Percentiles rank a stretch among this genome's conserved stretches.
These are phyloP conservation scores for Verasper variegatus DNA, from an alignment of 2,113 vertebrate species.

Conservation along the genomic window DNA sequence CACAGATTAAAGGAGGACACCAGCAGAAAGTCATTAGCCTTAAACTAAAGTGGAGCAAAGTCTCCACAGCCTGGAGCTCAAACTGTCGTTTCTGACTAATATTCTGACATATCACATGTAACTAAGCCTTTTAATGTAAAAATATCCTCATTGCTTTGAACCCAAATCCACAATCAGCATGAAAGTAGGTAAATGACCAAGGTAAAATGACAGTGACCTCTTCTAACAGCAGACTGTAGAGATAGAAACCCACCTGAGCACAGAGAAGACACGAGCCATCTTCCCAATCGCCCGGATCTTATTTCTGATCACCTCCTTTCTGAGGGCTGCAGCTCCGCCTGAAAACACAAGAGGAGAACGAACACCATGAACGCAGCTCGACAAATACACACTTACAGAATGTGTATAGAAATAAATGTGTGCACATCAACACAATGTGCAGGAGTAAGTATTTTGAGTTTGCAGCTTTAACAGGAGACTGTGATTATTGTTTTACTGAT, in stretches of 20 bases:
- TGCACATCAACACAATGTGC: too few species aligned
- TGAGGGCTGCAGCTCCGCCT: constrained; percentile 93
- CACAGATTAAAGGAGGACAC: constrained; percentile 55
- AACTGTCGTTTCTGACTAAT: constrained; percentile 1
- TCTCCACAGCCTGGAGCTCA: neutral
- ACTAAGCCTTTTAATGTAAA: neutral
- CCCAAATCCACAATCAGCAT: too few species aligned
- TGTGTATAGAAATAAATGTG: too few species aligned
- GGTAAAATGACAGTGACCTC: too few species aligned
- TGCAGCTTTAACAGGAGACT: too few species aligned
- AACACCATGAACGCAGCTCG: neutral
- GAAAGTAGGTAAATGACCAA: neutral
- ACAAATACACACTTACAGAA: too few species aligned
- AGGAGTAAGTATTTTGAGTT: too few species aligned
- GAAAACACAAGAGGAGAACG: neutral
- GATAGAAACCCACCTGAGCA: constrained; percentile 87
- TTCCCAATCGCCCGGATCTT: constrained; percentile 99
- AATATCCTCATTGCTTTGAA: neutral
- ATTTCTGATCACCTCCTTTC: constrained; percentile 98
- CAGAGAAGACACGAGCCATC: constrained; percentile 98
- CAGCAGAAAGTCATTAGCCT: constrained; percentile 62
- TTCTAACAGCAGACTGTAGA: too few species aligned
- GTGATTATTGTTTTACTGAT: too few species aligned
- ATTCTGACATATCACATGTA: neutral
- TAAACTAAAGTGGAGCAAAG: constrained; percentile 51